A percentile compares a stretch with the other conserved stretches of the same genome.
phyloP scores from a whole-genome alignment of 2,888 invertebrate genomes.

The Adela reaumurella region DNA sequence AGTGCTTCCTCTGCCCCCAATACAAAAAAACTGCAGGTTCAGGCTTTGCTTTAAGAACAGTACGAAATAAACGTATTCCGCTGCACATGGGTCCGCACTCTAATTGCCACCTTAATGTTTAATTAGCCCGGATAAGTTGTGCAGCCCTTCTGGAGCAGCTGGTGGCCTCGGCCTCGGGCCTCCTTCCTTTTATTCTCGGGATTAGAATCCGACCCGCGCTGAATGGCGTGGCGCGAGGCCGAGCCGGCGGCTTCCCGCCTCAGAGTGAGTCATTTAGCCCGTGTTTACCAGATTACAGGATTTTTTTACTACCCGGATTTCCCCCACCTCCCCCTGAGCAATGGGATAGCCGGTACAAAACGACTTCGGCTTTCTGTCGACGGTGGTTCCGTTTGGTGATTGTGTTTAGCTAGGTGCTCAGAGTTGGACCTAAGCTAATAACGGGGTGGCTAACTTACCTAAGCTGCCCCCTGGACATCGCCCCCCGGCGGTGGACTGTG shows the following conservation, averaged over 20 bases:
- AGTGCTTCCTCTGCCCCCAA: too few relatives aligned
- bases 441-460: too few relatives aligned
- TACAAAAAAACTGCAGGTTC: too few relatives aligned
- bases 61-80: too few relatives aligned
- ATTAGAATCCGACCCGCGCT: neutral
- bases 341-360: neutral
- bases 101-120: neutral
- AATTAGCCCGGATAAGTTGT: neutral
- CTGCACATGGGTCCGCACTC: neutral
- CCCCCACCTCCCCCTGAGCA: slow-evolving; percentile 15
- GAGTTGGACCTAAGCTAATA: neutral
- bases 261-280: slow-evolving; percentile 53
- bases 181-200: neutral
- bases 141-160: neutral
- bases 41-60: too few relatives aligned
- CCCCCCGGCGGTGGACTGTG: too few relatives aligned
- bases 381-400: neutral
- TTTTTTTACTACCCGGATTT: slow-evolving; percentile 45
- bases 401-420: neutral
- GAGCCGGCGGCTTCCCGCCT: slow-evolving; percentile 31
- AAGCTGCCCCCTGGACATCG: too few relatives aligned
- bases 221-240: slow-evolving; percentile 28
- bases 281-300: slow-evolving; percentile 55
- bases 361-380: neutral
- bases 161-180: neutral